Evolutionary conservation across 1,140 invertebrate species (phyloP).

Genomic region (Stratiolaelaps scimitus): DNA sequence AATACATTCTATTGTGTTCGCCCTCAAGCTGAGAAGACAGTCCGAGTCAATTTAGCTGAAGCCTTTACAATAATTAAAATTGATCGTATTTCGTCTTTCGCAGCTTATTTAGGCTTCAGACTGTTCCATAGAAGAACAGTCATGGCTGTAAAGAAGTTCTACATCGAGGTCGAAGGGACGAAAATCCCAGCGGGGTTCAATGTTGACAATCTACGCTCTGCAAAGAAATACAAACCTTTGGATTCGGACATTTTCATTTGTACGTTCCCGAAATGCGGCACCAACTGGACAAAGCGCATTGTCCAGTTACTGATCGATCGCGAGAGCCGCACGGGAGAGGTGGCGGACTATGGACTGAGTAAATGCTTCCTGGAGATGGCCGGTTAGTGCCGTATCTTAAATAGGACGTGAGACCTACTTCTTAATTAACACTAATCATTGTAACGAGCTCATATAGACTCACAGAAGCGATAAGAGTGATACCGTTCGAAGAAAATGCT

Average conservation of each 20-base stretch:
- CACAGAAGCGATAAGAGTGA: too few species aligned
- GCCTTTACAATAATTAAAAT: neutral
- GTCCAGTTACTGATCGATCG: constrained; percentile 28
- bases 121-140: neutral
- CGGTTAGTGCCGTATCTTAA: constrained; percentile 1
- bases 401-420: too few species aligned
- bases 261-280: constrained; percentile 37
- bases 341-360: constrained; percentile 4
- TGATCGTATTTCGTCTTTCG: neutral
- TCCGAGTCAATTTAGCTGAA: too few species aligned
- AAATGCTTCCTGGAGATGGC: constrained; percentile 26
- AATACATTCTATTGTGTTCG: too few species aligned
- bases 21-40: too few species aligned
- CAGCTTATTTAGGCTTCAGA: neutral
- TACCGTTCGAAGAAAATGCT: too few species aligned
- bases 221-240: constrained; percentile 32
- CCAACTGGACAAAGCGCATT: constrained; percentile 36
- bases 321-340: constrained; percentile 24
- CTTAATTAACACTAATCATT: too few species aligned
- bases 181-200: constrained; percentile 11
- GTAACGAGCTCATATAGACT: too few species aligned
- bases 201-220: neutral
- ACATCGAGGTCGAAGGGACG: constrained; percentile 2
- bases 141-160: neutral
- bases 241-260: constrained; percentile 33